Conservation (phyloP, 2,797 vertebrate genomes). For the Sebastes trivittatus region DNA sequence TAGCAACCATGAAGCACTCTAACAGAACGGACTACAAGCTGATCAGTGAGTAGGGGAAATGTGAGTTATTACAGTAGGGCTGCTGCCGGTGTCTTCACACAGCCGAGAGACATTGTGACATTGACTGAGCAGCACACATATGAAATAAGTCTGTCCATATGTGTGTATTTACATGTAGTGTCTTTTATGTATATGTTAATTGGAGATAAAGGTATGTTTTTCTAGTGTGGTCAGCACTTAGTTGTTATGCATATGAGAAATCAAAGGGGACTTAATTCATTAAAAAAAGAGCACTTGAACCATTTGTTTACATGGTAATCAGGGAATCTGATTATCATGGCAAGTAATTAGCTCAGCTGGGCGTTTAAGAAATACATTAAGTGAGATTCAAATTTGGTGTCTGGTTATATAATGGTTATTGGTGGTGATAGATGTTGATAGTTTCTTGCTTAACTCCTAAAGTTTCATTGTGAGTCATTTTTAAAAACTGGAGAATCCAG, state of each 20-base stretch:
- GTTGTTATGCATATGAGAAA: neutral
- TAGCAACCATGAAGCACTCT: conserved; percentile 78
- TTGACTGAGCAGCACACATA: neutral
- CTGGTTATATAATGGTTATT: neutral
- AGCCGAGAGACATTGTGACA: neutral
- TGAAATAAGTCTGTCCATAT: neutral
- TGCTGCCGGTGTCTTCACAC: neutral
- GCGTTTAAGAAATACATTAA: neutral
- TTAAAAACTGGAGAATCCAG: neutral
- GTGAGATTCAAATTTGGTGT: neutral
- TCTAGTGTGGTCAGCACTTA: neutral
- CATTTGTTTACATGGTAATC: neutral
- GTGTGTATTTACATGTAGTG: neutral
- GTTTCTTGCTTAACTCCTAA: neutral
- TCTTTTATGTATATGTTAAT: neutral
- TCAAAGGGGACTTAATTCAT: neutral
- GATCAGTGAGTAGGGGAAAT: conserved; percentile 84
- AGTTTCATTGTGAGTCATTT: neutral
- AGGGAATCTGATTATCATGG: neutral
- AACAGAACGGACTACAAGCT: conserved; percentile 78
- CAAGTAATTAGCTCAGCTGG: neutral
- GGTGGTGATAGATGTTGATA: neutral
- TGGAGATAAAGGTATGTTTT: neutral
- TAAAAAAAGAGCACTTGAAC: neutral
- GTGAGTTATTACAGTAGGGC: conserved; percentile 28